Evolutionary conservation across 2,888 invertebrate genomes (phyloP).

Genomic region (Scaptomyza caliginosa): DNA sequence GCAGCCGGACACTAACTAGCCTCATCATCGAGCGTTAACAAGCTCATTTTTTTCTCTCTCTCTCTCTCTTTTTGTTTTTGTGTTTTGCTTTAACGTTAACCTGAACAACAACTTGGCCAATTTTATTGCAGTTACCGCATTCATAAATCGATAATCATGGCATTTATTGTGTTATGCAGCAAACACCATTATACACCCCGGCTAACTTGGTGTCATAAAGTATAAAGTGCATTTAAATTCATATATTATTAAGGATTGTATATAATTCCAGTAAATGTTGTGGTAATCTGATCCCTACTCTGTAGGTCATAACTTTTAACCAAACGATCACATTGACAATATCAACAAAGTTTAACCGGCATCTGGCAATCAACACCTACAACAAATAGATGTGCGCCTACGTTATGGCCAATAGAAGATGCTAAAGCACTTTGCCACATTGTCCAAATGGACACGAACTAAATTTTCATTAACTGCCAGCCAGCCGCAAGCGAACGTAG

Average conservation of each 20-base stretch:
- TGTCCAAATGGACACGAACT: constrained; percentile 27
- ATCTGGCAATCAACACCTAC: constrained; percentile 46
- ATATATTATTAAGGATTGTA: neutral
- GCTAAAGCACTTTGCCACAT: constrained; percentile 31
- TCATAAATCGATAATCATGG: constrained; percentile 61
- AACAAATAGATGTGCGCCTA: neutral
- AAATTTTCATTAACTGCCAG: constrained; percentile 63
- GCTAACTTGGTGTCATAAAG: neutral
- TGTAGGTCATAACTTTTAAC: constrained; percentile 7
- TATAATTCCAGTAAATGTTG: neutral
- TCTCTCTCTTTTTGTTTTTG: neutral
- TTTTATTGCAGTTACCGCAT: constrained; percentile 23
- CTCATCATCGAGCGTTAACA: constrained; percentile 82
- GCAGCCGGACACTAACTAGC: constrained; percentile 77
- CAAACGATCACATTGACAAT: constrained; percentile 31
- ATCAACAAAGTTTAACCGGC: constrained; percentile 5
- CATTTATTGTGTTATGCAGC: constrained; percentile 29
- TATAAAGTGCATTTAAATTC: neutral
- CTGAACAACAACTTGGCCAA: constrained; percentile 22
- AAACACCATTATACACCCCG: constrained; percentile 14
- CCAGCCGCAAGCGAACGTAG: constrained; percentile 43
- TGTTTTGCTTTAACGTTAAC: too few relatives aligned
- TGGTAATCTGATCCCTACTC: neutral
- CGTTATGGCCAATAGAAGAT: neutral
- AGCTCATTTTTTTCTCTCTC: constrained; percentile 81